Conservation (phyloP, 2,113 vertebrate species). For the Ahaetulla prasina region DNA sequence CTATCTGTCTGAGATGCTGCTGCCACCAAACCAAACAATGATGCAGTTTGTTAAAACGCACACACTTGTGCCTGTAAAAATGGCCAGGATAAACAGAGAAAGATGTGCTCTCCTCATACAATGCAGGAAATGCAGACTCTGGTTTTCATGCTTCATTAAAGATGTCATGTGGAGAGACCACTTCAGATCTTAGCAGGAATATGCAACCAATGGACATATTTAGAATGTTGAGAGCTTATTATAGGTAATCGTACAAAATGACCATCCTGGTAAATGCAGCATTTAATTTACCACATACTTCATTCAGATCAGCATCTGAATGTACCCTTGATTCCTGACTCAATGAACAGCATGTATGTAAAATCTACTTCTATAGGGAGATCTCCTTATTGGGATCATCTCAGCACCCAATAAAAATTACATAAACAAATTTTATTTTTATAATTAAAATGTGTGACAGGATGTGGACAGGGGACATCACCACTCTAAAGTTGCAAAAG, state of each 20-base stretch:
- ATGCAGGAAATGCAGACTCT: no score
- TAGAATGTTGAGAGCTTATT: background rate
- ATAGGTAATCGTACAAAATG: background rate
- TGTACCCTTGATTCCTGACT: background rate
- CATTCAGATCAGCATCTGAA: background rate
- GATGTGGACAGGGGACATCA: background rate
- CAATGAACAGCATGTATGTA: background rate
- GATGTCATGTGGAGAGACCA: no score
- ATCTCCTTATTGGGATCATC: constrained; percentile 15
- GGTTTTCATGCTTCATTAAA: no score
- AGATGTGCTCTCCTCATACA: no score
- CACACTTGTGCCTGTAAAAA: no score
- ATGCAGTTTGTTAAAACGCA: no score
- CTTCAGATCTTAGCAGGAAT: background rate
- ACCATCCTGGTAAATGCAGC: background rate
- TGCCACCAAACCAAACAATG: no score
- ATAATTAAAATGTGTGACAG: background rate
- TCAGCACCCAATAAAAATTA: constrained; percentile 36
- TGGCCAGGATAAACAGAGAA: no score
- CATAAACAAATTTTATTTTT: constrained; percentile 24
- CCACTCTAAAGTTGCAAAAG: background rate
- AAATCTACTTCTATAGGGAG: background rate
- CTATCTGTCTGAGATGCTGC: no score
- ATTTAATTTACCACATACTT: background rate
- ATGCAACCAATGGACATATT: background rate